Base-by-base conservation (phyloP, 2,888 invertebrate species). In the Andrena bucephala region DNA sequence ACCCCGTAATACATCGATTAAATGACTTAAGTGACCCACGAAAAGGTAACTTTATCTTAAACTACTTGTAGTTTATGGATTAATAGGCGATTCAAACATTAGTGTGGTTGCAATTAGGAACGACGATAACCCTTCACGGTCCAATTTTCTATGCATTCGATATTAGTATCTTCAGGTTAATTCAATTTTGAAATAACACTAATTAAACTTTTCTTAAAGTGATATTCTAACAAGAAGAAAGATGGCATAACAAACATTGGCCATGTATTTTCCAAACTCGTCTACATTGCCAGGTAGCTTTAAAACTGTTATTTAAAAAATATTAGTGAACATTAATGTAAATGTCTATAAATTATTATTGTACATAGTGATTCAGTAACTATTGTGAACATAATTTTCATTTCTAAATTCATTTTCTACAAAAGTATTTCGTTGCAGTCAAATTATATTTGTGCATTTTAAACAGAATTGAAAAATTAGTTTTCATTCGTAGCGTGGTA, bases 71-170 rank as follows among this genome's bases (percentile, higher is more conserved):
- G 31, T 29, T 60, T 67, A 36, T 24, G 4, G 50, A 33, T 54
- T 16, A 59, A 16, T n/a, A 42, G 27, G 3, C 24, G 29, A 60
- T 60, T 42, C 8, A 48, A 59, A 31, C 4, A 24, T 20, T 31
- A 68, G 31, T 74, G 8, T 57, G 8, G 20, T 57, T 57, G 27
- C 27, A 50, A 27, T 75, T 20, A 20, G 24, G 7, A 33, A 48
- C 1, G 16, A 31, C 10, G 13, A n/a, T 68, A 62, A 31, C 24
- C 50, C 52, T 69, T 69, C 20, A 76, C 63, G 69, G 76, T 69
- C 42, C 62, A 68, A 62, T 50, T 52, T 69, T 63, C 10, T 10
- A 54, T 54, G 3, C n/a, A 4, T 52, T 27, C 10, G n/a, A 57
- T 52, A 33, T 20, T 50, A 16, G 31, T 67, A 33, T 2, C 52